Base-by-base conservation (phyloP, 2,113 vertebrate species). In the Neofelis nebulosa region DNA sequence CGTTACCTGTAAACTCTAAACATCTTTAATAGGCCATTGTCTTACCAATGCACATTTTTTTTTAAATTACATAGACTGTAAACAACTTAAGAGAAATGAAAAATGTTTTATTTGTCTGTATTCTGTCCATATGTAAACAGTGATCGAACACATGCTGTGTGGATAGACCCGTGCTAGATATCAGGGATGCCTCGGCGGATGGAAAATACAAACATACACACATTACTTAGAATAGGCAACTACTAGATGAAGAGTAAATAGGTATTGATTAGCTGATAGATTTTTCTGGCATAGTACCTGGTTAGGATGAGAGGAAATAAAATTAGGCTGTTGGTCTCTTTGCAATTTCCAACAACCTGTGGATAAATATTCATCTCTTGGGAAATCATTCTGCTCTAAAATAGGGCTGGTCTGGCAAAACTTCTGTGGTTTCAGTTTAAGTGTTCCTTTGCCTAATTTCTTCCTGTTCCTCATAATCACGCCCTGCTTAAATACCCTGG, bases 271-370 rank as follows among this genome's bases (percentile, higher is more conserved):
- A 82, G 31, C 29, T 50, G 55, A 96, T 74, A 83, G 55, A 76
- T 86, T 97, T 92, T 94, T 86, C 83, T 95, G 74, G 38, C 45
- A 89, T 31, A 5, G 7, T 57, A 95, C 18, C 25, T 86, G 86
- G 66, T 96, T 94, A 95, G n/a, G 65, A 93, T 89, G 76, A 95
- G 27, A 88, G 11, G 36, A 96, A 96, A 96, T 91, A 94, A 80
- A 97, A 94, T 96, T 78, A 91, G 65, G 9, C 25, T 15, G 19
- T 86, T 96, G 69, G 36, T 76, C 69, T 80, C 52, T 91, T 57
- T 91, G 31, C 50, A 68, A 27, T 68, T 69, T 92, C 27, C 81
- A 90, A 66, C 76, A 97, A 94, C 29, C 57, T 96, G 71, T 92
- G 52, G 55, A 82, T 91, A 92, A 95, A 92, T 82, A 68, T 33